phyloP scores from a whole-genome alignment of 2,113 vertebrate genomes.

The Oryzias woworae region DNA sequence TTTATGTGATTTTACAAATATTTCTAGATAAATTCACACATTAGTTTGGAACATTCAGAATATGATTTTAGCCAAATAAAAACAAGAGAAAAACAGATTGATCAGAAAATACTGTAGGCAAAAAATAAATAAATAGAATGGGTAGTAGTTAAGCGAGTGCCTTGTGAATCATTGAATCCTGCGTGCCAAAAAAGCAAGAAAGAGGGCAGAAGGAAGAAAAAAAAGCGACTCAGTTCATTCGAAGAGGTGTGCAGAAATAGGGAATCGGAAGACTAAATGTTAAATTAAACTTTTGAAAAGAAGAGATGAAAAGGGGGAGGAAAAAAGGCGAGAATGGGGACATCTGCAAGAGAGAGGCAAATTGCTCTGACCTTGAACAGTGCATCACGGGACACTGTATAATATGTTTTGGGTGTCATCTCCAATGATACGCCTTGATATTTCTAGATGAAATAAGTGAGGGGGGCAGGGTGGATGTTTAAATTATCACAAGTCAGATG shows the following conservation, averaged over 20 bases:
- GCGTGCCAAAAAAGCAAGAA: constrained; percentile 44
- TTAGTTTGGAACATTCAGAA: constrained; percentile 17
- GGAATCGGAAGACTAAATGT: constrained; percentile 48
- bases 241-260: constrained; percentile 46
- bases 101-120: constrained; percentile 50
- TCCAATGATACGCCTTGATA: constrained; percentile 84
- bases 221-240: constrained; percentile 57
- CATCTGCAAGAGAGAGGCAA: constrained; percentile 72
- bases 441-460: constrained; percentile 81
- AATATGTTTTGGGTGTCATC: constrained; percentile 84
- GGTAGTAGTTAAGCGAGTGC: constrained; percentile 43
- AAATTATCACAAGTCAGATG: constrained; percentile 70
- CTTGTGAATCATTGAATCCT: constrained; percentile 45
- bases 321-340: constrained; percentile 54
- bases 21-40: constrained; percentile 7
- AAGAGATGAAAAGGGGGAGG: constrained; percentile 22
- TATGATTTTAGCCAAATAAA: constrained; percentile 10
- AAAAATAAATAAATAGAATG: constrained; percentile 34
- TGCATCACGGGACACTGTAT: constrained; percentile 83
- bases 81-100: constrained; percentile 41
- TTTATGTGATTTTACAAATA: neutral
- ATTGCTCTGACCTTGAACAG: constrained; percentile 83
- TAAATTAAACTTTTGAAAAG: constrained; percentile 46
- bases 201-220: neutral
- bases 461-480: constrained; percentile 73